phyloP scores from a whole-genome alignment of 2,888 invertebrate genomes.

The Capitulum mitella region DNA sequence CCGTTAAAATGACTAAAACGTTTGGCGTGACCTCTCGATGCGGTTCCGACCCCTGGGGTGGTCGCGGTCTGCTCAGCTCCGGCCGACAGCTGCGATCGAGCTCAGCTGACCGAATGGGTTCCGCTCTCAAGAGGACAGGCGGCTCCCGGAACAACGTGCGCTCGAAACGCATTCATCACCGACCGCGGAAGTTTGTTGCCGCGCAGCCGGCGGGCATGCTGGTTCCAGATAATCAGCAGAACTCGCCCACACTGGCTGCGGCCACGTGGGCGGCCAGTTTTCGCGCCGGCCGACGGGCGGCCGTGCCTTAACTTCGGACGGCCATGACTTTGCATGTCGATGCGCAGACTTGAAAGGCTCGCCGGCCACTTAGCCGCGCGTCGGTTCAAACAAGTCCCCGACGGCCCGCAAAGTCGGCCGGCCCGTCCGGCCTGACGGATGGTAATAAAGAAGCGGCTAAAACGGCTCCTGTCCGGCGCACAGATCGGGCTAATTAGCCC shows the following conservation, averaged over 20 bases:
- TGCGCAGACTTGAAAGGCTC: not conserved
- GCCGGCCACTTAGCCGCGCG: not conserved
- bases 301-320: not conserved
- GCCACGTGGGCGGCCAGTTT: not conserved
- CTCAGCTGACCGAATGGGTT: too few relatives aligned
- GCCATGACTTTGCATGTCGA: conserved; percentile 3
- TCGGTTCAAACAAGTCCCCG: not conserved
- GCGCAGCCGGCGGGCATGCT: not conserved
- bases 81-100: too few relatives aligned
- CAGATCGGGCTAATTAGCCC: not conserved
- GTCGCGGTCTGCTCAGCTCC: too few relatives aligned
- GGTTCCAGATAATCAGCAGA: not conserved
- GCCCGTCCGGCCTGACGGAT: not conserved
- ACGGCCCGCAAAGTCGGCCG: not conserved
- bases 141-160: too few relatives aligned
- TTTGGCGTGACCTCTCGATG: too few relatives aligned
- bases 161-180: not conserved
- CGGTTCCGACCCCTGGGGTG: too few relatives aligned
- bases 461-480: not conserved
- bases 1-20: too few relatives aligned
- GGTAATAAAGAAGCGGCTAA: not conserved
- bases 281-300: not conserved
- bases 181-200: not conserved
- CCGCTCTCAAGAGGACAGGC: too few relatives aligned
- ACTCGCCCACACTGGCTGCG: too few relatives aligned